Evolutionary conservation across 53 echinoderm and acorn worm species (phyloP).

Genomic region (Astropecten irregularis): DNA sequence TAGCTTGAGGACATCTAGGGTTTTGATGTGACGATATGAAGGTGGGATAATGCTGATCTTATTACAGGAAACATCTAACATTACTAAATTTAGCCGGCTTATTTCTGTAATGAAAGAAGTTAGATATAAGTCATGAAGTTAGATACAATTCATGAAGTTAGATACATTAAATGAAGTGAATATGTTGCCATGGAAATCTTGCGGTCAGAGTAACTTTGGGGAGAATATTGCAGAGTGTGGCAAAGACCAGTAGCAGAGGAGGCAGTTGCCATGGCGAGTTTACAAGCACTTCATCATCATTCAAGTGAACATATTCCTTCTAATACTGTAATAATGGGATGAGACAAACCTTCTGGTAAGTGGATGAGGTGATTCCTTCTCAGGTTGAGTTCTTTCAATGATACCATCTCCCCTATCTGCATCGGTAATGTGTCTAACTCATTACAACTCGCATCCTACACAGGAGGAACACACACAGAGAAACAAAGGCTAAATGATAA

Average conservation of each 20-base stretch:
- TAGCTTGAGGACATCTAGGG: slow-evolving; percentile 79
- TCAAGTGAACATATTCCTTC: no score
- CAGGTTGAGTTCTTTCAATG: slow-evolving; percentile 84
- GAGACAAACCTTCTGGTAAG: slow-evolving; percentile 96
- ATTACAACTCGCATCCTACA: slow-evolving; percentile 97
- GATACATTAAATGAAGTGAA: no score
- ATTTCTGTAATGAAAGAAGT: slow-evolving; percentile 70
- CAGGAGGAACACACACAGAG: neutral
- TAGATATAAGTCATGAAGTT: no score
- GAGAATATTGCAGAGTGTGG: no score
- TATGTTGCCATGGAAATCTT: no score
- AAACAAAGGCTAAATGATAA: neutral
- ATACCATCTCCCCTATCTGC: slow-evolving; percentile 80
- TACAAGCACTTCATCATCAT: no score
- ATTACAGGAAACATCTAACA: slow-evolving; percentile 94
- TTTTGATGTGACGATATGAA: slow-evolving; percentile 70
- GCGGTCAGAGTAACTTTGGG: no score
- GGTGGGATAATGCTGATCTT: slow-evolving; percentile 87
- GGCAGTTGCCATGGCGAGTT: no score
- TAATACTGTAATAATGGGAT: no score
- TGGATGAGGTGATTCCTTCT: slow-evolving; percentile 92
- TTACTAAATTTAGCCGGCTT: slow-evolving; percentile 77
- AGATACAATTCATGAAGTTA: no score
- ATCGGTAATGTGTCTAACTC: slow-evolving; percentile 86
- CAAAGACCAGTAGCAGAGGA: no score